Base-by-base conservation (phyloP, 2,888 invertebrate species). In the Apotomis betuletana region DNA sequence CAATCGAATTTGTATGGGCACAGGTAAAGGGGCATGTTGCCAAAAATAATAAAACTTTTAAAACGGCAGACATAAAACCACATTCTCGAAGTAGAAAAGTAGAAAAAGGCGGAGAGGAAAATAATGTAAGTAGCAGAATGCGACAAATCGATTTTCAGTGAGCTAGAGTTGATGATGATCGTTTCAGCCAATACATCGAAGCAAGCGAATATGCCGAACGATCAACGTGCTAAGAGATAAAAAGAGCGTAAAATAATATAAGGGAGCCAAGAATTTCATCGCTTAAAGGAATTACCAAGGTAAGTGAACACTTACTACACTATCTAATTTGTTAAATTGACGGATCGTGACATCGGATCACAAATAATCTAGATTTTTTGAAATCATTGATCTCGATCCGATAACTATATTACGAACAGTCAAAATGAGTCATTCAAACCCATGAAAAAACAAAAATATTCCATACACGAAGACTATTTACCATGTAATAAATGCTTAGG, bases 1-100 rank as follows among this genome's bases (percentile, higher is more conserved):
- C 74, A 4, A 76, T 74, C 9, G 75, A 76, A 27, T 52, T 74
- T 13, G 67, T 76, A 10, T 75, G 75, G 74, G 74, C 72, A 10
- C 68, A 74, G 5, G 64, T 73, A 9, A 75, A 73, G 36, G 65
- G 65, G 55, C 51, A 72, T 51, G 67, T 67, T 10, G 65, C 65
- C 12, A 4, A 49, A 41, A 60, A 70, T 41, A 64, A 70, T 52
- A 70, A 55, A 15, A 62, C 51, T 1, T 72, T 57, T 57, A 72
- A 72, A 60, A 62, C 67, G 62, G 67, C 67, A 10, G 71, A 72
- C 10, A 54, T 70, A 41, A 70, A 59, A 15, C n/a, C 58, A n/a
- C 27, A 27, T 70, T 12, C 51, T 70, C 13, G 13, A 65, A 38
- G 63, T 27, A 27, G 27, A 27, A 27, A 2, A 27, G 27, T 27